Conservation (phyloP, 2,797 vertebrate species). For the Sparidentex hasta region DNA sequence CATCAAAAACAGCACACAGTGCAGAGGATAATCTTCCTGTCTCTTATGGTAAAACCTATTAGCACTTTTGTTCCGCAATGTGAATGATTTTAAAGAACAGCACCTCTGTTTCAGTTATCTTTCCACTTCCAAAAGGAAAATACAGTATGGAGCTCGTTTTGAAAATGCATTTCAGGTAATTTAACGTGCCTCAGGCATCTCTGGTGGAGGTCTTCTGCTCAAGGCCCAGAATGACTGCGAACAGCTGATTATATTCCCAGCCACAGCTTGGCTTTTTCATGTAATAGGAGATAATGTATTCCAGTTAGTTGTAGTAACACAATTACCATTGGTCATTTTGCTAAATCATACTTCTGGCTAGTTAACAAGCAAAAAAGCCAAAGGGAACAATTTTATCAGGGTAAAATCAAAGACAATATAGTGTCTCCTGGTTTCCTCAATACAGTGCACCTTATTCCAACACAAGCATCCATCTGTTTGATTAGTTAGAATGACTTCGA, state of each 20-base stretch:
- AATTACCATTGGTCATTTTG: conserved; percentile 23
- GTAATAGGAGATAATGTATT: conserved; percentile 19
- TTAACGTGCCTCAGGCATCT: conserved; percentile 18
- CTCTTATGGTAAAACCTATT: not conserved
- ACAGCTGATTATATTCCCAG: conserved; percentile 9
- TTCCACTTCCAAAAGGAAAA: conserved; percentile 8
- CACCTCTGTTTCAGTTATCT: not conserved
- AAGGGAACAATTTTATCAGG: not conserved
- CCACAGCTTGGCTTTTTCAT: not conserved
- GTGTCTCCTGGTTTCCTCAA: not conserved
- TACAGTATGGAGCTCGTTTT: not conserved
- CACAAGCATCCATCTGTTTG: not conserved
- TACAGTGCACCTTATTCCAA: not conserved
- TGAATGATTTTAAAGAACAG: conserved; percentile 9
- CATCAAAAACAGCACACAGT: not conserved
- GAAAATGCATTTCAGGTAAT: conserved; percentile 17
- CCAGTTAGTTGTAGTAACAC: conserved; percentile 14
- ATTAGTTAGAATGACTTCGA: too few relatives aligned
- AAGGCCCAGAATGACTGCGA: conserved; percentile 27
- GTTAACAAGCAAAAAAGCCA: conserved; percentile 14
- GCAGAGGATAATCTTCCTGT: not conserved
- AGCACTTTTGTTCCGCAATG: not conserved
- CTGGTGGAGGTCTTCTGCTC: conserved; percentile 25
- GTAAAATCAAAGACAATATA: not conserved
- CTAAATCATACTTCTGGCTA: conserved; percentile 35